Evolutionary conservation across 2,797 vertebrate genomes (phyloP), one percentile per base, ranked within the genome.

Genomic region (Acanthurus tractus): DNA sequence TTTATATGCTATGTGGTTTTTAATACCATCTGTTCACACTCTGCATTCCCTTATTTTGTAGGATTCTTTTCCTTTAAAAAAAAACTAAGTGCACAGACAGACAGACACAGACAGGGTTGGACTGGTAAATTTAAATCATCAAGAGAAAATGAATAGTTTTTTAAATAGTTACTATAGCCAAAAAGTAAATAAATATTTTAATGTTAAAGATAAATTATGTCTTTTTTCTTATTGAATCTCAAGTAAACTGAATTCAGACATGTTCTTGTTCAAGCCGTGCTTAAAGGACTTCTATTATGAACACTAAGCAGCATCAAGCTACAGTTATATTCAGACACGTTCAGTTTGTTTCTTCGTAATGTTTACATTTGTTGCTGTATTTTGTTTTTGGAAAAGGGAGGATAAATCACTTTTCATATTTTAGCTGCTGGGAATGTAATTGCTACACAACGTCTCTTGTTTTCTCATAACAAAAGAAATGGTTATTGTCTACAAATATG

Each of bases 281-380:
- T 67, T 54, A 36, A 49, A 52, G 10, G 48, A 69, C 3, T 0
- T 38, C 48, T 12, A 34, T 63, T 49, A 14, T 38, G 12, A 72
- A 76, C 14, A n/a, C 34, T 42, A 9, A 4, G 3, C 20, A 8
- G 23, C 22, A 25, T 42, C 0, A 40, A 56, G 65, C 63, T 66
- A 44, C 42, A 46, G 13, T 46, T 44, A 63, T 66, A 17, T 56
- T 76, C 14, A 64, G 45, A 72, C 55, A 25, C 3, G 25, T 29
- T 2, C 12, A 23, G 14, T 80, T 67, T 67, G 56, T 66, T 85
- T 70, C 3, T 73, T n/a, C 67, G 63, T 59, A 45, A 59, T 84
- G 86, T 89, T 88, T 91, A 89, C 87, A 85, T 77, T 55, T 74
- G 29, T 53, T 70, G 56, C 25, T 25, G 50, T 72, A 45, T 59